phyloP scores from a whole-genome alignment of 2,797 vertebrate genomes.

The Clarias platycephalus region DNA sequence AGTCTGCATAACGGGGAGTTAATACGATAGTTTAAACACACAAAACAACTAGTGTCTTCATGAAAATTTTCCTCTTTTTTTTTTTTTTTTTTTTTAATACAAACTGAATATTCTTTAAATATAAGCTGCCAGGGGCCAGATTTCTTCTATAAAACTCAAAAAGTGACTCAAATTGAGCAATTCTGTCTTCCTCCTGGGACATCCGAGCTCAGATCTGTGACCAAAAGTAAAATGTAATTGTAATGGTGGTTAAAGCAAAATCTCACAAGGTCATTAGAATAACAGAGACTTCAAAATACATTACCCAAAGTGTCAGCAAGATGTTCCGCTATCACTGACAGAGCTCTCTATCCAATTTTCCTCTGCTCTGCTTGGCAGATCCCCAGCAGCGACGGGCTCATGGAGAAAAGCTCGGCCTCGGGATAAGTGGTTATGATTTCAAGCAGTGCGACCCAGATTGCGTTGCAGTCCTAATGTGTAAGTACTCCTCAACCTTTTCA shows the following conservation, averaged over 20 bases:
- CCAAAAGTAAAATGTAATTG: slow-evolving; percentile 71
- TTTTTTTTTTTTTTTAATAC: slow-evolving; percentile 40
- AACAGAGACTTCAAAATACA: slow-evolving; percentile 57
- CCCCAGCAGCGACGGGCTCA: slow-evolving; percentile 36
- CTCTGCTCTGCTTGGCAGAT: slow-evolving; percentile 36
- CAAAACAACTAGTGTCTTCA: slow-evolving; percentile 26
- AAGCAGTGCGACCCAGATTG: slow-evolving; percentile 50
- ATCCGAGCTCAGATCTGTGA: slow-evolving; percentile 60
- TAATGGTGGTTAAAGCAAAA: slow-evolving; percentile 53
- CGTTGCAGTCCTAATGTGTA: slow-evolving; percentile 51
- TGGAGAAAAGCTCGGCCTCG: slow-evolving; percentile 45
- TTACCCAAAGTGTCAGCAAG: slow-evolving; percentile 56
- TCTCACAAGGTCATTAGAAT: slow-evolving; percentile 55
- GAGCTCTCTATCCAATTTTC: slow-evolving; percentile 47
- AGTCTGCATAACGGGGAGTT: slow-evolving; percentile 54
- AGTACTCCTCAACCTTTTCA: slow-evolving; percentile 47
- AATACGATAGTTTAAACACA: neutral
- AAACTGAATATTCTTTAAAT: slow-evolving; percentile 36
- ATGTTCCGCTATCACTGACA: slow-evolving; percentile 54
- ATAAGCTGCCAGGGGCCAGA: slow-evolving; percentile 27
- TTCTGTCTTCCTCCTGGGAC: slow-evolving; percentile 36
- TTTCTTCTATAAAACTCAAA: slow-evolving; percentile 26
- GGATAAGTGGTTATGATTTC: slow-evolving; percentile 57
- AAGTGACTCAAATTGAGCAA: slow-evolving; percentile 32
- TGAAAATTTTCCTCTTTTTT: slow-evolving; percentile 24